Percentiles rank a stretch among this genome's conserved stretches.
phyloP scores from a whole-genome alignment of 2,113 vertebrate genomes.

The Megalops atlanticus region DNA sequence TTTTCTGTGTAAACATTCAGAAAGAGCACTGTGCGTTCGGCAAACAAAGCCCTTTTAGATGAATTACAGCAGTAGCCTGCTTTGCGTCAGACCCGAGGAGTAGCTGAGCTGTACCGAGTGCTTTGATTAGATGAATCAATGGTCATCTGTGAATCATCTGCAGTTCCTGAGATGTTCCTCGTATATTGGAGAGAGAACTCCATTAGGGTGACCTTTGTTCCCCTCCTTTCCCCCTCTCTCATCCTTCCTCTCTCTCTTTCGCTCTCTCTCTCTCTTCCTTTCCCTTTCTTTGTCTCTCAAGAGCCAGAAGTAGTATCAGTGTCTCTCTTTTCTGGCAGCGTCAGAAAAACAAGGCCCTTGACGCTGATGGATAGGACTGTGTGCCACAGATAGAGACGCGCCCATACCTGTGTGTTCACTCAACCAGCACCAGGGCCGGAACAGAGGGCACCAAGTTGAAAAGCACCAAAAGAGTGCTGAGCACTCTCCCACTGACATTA shows the following conservation, averaged over 20 bases:
- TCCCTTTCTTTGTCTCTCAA: neutral
- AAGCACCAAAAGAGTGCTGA: neutral
- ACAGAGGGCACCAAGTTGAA: neutral
- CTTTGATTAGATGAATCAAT: too few species aligned
- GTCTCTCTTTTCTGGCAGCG: neutral
- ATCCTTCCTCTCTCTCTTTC: neutral
- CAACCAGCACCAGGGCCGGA: neutral
- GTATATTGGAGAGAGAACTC: slow-evolving; percentile 11
- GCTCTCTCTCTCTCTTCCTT: neutral
- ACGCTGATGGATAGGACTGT: neutral
- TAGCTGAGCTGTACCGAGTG: too few species aligned
- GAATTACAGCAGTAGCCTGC: slow-evolving; percentile 10
- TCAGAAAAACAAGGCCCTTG: neutral
- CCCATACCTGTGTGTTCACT: neutral
- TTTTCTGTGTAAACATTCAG: neutral
- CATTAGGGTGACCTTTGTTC: slow-evolving; percentile 6
- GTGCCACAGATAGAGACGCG: neutral
- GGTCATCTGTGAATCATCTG: slow-evolving; percentile 8
- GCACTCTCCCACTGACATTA: too few species aligned
- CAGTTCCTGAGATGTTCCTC: neutral
- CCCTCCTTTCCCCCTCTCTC: neutral
- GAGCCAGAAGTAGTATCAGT: neutral
- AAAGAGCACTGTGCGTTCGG: neutral
- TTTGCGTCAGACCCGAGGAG: neutral
- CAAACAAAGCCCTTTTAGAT: slow-evolving; percentile 10